These are phyloP conservation scores for Cephalopachus bancanus DNA, from an alignment of 2,797 vertebrate genomes.

Conservation along the genomic window DNA sequence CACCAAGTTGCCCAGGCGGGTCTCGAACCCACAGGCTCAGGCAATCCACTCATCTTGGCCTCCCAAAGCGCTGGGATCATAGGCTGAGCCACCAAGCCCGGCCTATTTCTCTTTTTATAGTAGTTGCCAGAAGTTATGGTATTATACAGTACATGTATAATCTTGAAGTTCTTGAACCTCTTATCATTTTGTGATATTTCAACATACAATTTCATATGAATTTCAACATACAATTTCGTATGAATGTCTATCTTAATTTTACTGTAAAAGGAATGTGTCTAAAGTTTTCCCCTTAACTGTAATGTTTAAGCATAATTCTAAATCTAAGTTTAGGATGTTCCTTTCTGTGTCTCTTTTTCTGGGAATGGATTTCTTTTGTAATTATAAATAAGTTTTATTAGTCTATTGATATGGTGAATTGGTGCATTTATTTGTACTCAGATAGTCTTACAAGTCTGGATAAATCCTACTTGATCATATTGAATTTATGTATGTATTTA, in stretches of 20 bases:
- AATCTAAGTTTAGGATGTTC: background rate
- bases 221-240: background rate
- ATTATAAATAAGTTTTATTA: background rate
- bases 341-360: constrained; percentile 1
- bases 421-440: background rate
- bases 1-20: no score
- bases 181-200: background rate
- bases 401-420: background rate
- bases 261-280: background rate
- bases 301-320: background rate
- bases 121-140: background rate
- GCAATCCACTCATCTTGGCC: no score
- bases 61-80: no score
- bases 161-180: background rate
- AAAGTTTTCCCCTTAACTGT: background rate
- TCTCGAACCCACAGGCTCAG: no score
- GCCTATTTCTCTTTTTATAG: background rate
- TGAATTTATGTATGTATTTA: background rate
- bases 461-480: background rate
- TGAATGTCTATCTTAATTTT: background rate
- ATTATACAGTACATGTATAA: background rate
- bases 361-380: background rate
- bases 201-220: no score
- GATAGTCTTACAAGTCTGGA: background rate
- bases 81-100: no score